Evolutionary conservation across 2,113 vertebrate genomes (phyloP).

Genomic region (Origma solitaria): DNA sequence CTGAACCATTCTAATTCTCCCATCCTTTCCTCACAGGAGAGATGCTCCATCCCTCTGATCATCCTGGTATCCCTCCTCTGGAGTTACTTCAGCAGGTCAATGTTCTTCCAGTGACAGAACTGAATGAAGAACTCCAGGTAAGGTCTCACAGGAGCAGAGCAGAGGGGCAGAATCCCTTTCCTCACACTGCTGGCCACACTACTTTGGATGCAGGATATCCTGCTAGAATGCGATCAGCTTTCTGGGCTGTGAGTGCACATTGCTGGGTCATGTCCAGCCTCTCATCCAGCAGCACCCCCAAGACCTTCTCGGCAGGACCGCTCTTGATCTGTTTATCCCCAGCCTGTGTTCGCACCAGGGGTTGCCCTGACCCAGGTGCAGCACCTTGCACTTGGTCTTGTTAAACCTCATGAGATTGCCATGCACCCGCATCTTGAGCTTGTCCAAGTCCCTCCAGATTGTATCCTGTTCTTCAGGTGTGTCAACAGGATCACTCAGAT

Average conservation of each 20-base stretch:
- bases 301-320: not conserved
- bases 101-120: not conserved
- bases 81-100: not conserved
- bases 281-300: not conserved
- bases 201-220: not conserved
- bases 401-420: not conserved
- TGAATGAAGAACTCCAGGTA: not conserved
- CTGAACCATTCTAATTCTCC: not conserved
- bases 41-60: not conserved
- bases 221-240: not conserved
- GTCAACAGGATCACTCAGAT: not conserved
- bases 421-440: rapidly evolving
- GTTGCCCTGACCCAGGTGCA: not conserved
- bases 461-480: not conserved
- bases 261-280: no score
- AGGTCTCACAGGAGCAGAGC: not conserved
- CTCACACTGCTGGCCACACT: no score
- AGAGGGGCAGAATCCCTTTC: not conserved
- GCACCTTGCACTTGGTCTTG: not conserved
- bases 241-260: not conserved
- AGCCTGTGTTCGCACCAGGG: no score
- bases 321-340: not conserved
- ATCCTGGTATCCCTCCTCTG: not conserved
- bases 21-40: not conserved
- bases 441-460: not conserved